Evolutionary conservation across 1,140 invertebrate species (phyloP).

Genomic region (Acromyrmex heyeri): DNA sequence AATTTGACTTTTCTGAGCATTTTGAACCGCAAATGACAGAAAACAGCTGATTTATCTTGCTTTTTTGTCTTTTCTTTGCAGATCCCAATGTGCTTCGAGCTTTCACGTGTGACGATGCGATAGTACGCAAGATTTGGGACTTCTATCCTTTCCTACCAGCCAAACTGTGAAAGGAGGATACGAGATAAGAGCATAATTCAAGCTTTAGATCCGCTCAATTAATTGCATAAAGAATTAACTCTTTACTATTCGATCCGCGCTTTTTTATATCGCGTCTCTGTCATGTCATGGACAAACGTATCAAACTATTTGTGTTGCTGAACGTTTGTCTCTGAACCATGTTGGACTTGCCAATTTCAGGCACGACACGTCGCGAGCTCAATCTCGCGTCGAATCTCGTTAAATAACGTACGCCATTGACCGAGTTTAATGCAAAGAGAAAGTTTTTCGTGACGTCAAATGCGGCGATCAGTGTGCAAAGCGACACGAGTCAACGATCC

Average conservation of each 20-base stretch:
- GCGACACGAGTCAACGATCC: conserved; percentile 51
- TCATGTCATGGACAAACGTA: neutral
- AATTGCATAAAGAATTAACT: neutral
- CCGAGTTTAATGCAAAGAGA: conserved; percentile 75
- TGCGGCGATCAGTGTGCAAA: conserved; percentile 37
- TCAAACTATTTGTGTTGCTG: conserved; percentile 1
- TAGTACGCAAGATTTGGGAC: conserved; percentile 74
- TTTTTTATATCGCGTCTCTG: neutral
- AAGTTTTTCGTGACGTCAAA: conserved; percentile 71
- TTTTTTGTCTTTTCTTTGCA: conserved; percentile 54
- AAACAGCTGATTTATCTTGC: neutral
- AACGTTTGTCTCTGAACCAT: conserved; percentile 45
- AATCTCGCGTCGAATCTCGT: conserved; percentile 65
- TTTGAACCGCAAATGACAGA: neutral
- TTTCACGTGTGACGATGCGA: conserved; percentile 70
- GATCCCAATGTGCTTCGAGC: conserved; percentile 71
- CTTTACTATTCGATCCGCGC: neutral
- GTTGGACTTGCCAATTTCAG: conserved; percentile 29
- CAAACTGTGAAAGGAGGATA: conserved; percentile 68
- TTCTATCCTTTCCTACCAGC: conserved; percentile 71
- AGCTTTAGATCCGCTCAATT: neutral
- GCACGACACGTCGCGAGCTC: conserved; percentile 33
- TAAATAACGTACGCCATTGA: conserved; percentile 74
- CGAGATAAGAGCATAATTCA: neutral
- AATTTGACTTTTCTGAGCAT: neutral